These are phyloP conservation scores for Atrina japonica DNA, from an alignment of 2,888 invertebrate genomes.

Conservation along the genomic window DNA sequence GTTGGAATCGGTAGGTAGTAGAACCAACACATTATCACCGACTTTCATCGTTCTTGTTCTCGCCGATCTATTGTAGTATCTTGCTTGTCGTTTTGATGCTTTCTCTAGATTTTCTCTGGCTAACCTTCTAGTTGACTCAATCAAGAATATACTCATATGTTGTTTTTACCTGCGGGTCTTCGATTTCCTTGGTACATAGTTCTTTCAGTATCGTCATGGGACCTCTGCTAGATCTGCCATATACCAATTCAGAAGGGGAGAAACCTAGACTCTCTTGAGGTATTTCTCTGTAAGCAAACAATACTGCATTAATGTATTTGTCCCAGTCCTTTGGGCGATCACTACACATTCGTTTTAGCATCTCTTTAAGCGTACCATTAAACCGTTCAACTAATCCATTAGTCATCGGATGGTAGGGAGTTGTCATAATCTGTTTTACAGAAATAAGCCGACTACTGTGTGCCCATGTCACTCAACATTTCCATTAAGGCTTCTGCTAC, in stretches of 20 bases:
- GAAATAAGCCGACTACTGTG: conserved; percentile 48
- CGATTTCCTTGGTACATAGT: conserved; percentile 35
- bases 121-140: conserved; percentile 21
- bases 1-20: too few relatives aligned
- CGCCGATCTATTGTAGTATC: conserved; percentile 39
- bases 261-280: conserved; percentile 51
- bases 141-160: conserved; percentile 33
- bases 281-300: conserved; percentile 56
- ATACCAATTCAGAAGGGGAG: conserved; percentile 51
- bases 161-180: conserved; percentile 21
- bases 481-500: too few relatives aligned
- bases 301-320: conserved; percentile 40
- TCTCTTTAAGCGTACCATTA: conserved; percentile 52
- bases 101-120: conserved; percentile 32
- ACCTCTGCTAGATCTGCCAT: conserved; percentile 52
- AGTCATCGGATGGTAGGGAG: conserved; percentile 47
- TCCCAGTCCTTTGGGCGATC: conserved; percentile 53
- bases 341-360: conserved; percentile 34
- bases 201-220: conserved; percentile 49
- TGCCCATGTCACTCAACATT: conserved; percentile 55
- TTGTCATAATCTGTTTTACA: conserved; percentile 40
- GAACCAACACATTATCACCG: conserved; percentile 44
- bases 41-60: conserved; percentile 28
- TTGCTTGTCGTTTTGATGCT: conserved; percentile 20
- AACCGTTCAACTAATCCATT: conserved; percentile 52